Evolutionary conservation across 2,888 invertebrate genomes (phyloP).

Genomic region (Drosophila rubida): DNA sequence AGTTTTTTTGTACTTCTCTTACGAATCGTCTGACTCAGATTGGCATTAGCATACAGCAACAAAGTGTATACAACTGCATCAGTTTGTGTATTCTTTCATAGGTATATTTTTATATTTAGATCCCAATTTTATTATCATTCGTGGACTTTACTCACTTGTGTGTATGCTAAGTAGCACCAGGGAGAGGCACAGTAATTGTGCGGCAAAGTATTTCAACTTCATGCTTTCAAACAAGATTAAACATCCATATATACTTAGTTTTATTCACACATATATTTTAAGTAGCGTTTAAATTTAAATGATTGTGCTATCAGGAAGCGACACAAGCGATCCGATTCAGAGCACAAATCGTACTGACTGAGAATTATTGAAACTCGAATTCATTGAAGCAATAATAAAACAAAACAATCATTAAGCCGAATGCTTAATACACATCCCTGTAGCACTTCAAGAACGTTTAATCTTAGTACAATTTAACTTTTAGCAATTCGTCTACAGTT

Average conservation of each 20-base stretch:
- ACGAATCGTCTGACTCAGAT: slow-evolving; percentile 10
- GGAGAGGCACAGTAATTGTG: slow-evolving; percentile 24
- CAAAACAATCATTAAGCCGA: neutral
- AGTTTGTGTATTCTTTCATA: neutral
- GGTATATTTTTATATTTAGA: slow-evolving; percentile 1
- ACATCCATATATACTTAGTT: neutral
- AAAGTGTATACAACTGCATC: neutral
- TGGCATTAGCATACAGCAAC: slow-evolving; percentile 2
- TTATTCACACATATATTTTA: neutral
- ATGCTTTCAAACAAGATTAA: slow-evolving; percentile 12
- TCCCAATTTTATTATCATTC: slow-evolving; percentile 33
- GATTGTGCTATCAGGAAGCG: slow-evolving; percentile 17
- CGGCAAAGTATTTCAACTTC: slow-evolving; percentile 15
- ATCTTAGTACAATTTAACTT: too few relatives aligned
- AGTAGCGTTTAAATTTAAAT: slow-evolving; percentile 4
- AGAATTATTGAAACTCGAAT: slow-evolving; percentile 7
- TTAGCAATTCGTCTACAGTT: too few relatives aligned
- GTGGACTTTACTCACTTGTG: slow-evolving; percentile 62
- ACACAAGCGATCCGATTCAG: slow-evolving; percentile 45
- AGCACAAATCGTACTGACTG: slow-evolving; percentile 56
- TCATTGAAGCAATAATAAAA: neutral
- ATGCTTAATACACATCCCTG: slow-evolving; percentile 2
- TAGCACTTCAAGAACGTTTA: neutral
- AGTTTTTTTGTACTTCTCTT: slow-evolving; percentile 35
- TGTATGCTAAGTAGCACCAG: slow-evolving; percentile 21